Conservation (phyloP, 2,888 invertebrate species). For the Drosophila maculinotata region DNA sequence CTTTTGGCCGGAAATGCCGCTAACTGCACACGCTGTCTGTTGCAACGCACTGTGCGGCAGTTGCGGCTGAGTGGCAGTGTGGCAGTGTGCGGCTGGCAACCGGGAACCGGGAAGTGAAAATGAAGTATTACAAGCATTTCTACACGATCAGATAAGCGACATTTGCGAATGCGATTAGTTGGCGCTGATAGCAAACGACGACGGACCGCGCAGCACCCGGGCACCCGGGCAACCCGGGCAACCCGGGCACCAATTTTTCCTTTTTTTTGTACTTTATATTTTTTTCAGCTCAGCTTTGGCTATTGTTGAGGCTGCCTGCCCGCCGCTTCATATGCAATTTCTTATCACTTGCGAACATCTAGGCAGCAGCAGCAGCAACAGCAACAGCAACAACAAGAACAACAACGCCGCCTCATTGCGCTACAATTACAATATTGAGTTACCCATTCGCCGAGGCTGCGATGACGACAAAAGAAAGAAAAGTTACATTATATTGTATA, state of each 20-base stretch:
- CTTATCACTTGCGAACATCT: constrained; percentile 84
- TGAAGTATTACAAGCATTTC: constrained; percentile 84
- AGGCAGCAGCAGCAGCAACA: constrained; percentile 56
- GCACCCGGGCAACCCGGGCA: too few relatives aligned
- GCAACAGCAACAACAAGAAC: constrained; percentile 13
- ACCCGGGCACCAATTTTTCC: constrained; percentile 45
- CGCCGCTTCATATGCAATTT: constrained; percentile 74
- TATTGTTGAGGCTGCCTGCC: constrained; percentile 70
- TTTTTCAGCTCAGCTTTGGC: constrained; percentile 45
- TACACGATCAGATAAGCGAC: constrained; percentile 84
- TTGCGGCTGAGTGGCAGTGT: constrained; percentile 24
- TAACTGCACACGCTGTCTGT: constrained; percentile 81
- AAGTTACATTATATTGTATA: constrained; percentile 64
- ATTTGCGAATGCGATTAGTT: constrained; percentile 83
- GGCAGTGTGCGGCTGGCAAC: constrained; percentile 21
- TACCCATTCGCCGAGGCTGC: constrained; percentile 71
- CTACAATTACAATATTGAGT: constrained; percentile 84
- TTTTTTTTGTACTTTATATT: constrained; percentile 13
- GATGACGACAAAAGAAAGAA: constrained; percentile 59
- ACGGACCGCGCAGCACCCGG: constrained; percentile 29
- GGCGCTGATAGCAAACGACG: constrained; percentile 78
- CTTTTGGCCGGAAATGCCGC: constrained; percentile 75
- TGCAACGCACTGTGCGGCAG: constrained; percentile 55
- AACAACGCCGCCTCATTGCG: constrained; percentile 81
- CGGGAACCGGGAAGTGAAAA: constrained; percentile 82